Conservation (phyloP, 2,797 vertebrate species). For the Protosalanx chinensis region DNA sequence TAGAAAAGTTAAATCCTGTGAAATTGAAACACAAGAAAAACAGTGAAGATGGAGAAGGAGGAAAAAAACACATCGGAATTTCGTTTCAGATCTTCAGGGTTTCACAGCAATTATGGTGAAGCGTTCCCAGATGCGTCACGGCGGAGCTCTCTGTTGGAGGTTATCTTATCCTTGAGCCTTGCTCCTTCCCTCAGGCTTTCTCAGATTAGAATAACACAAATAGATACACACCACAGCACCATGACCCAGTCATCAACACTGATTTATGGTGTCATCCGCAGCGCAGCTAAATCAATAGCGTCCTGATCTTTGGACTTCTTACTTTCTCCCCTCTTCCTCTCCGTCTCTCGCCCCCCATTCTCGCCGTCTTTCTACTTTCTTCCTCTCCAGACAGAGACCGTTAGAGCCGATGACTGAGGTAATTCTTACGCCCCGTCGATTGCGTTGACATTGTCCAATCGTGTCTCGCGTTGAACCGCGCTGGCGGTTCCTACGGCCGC, state of each 20-base stretch:
- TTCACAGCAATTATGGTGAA: slow-evolving; percentile 76
- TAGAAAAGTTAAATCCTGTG: neutral
- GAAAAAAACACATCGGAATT: slow-evolving; percentile 68
- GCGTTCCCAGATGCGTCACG: slow-evolving; percentile 72
- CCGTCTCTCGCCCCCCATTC: neutral
- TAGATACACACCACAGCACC: slow-evolving; percentile 27
- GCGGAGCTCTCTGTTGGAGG: slow-evolving; percentile 30
- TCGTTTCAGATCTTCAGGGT: slow-evolving; percentile 75
- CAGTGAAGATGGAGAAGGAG: slow-evolving; percentile 1
- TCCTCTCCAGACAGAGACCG: neutral
- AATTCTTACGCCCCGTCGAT: slow-evolving; percentile 53
- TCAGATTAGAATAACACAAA: slow-evolving; percentile 54
- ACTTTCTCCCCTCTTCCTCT: slow-evolving; percentile 3
- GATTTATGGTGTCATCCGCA: slow-evolving; percentile 42
- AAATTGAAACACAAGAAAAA: slow-evolving; percentile 13
- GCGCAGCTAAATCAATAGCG: slow-evolving; percentile 38
- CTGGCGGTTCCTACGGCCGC: slow-evolving; percentile 19
- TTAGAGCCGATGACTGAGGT: slow-evolving; percentile 18
- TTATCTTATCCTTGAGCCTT: slow-evolving; percentile 67
- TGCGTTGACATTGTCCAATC: slow-evolving; percentile 48
- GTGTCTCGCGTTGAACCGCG: slow-evolving; percentile 1
- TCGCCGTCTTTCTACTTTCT: neutral
- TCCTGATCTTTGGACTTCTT: slow-evolving; percentile 6
- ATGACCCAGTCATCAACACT: slow-evolving; percentile 24
- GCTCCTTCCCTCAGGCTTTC: slow-evolving; percentile 42